Base-by-base conservation (phyloP, 2,888 invertebrate species). In the Achlya flavicornis region DNA sequence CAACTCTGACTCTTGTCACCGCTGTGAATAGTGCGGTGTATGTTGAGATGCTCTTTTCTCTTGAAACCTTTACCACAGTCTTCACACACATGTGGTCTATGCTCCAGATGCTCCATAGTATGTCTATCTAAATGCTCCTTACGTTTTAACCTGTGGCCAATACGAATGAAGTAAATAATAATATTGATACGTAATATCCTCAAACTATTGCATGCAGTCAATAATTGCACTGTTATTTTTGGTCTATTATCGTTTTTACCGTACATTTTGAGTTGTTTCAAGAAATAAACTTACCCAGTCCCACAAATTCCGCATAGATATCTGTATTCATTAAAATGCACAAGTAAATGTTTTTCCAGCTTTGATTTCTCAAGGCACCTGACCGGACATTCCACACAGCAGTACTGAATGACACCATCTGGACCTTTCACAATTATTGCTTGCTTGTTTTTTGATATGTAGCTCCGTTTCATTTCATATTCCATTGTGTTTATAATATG, bases 1-100 rank as follows among this genome's bases (percentile, higher is more conserved):
- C 97, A 97, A 46, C 95, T 94, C 77, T 97, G 96, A 32, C 95
- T 96, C 85, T 97, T 97, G 77, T 96, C 96, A 0, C 97, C 97
- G 38, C 96, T 96, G 82, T 97, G 97, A 75, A 97, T 97, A 59
- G 97, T 96, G 73, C 95, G 95, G 83, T 97, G 97, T 57, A 97
- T 95, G 80, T 96, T 97, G 60, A 97, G 92, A 79, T 97, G 97
- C 80, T 97, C 97, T 89, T 97, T 97, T 76, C 97, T 94, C 78
- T 97, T 97, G 84, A 97, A 97, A 0, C 94, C 96, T 81, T 97
- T 97, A 85, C 95, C 95, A 79, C 97, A 97, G 35, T 96, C 95
- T 0, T 95, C 94, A 81, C 97, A 97, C 0, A 96, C 94, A 74
- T 96, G 96, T 0, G 97, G 97, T 71, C 97, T 86, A 68, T 96